A percentile compares a stretch with the other conserved stretches of the same genome.
Evolutionary conservation across 2,888 invertebrate genomes (phyloP).

Genomic region (Taenaris catops): DNA sequence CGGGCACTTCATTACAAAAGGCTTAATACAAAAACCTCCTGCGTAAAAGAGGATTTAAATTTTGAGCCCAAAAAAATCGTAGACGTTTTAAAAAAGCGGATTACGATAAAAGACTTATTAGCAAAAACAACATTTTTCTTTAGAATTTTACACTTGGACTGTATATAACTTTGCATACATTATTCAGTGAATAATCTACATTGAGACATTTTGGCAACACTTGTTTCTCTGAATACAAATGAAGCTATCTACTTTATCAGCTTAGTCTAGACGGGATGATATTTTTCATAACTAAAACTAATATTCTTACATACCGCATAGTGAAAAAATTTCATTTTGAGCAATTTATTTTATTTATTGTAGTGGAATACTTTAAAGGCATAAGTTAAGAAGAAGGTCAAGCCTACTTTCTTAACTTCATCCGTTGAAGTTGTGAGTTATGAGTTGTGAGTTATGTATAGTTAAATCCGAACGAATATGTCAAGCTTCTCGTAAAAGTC

Average conservation of each 20-base stretch:
- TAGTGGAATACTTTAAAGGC: too few species aligned
- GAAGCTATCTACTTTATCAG: conserved; percentile 22
- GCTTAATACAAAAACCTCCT: conserved; percentile 55
- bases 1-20: conserved; percentile 63
- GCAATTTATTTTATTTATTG: too few species aligned
- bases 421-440: too few species aligned
- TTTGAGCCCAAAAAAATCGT: conserved; percentile 11
- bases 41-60: conserved; percentile 47
- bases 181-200: conserved; percentile 16
- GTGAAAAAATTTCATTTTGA: too few species aligned
- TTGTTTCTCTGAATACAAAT: conserved; percentile 25
- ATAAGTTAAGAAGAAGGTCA: too few species aligned
- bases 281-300: conserved; percentile 19
- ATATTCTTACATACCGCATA: too few species aligned
- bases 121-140: conserved; percentile 6
- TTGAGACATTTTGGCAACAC: conserved; percentile 27
- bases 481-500: too few species aligned
- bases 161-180: conserved; percentile 11
- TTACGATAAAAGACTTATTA: conserved; percentile 6
- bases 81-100: conserved; percentile 9
- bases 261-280: conserved; percentile 21
- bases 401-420: too few species aligned
- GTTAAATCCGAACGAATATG: too few species aligned
- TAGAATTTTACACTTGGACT: conserved; percentile 5
- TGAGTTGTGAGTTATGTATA: too few species aligned